Percentiles rank a stretch among this genome's conserved stretches.
phyloP scores from a whole-genome alignment of 1,140 invertebrate genomes.

The Arion vulgaris region DNA sequence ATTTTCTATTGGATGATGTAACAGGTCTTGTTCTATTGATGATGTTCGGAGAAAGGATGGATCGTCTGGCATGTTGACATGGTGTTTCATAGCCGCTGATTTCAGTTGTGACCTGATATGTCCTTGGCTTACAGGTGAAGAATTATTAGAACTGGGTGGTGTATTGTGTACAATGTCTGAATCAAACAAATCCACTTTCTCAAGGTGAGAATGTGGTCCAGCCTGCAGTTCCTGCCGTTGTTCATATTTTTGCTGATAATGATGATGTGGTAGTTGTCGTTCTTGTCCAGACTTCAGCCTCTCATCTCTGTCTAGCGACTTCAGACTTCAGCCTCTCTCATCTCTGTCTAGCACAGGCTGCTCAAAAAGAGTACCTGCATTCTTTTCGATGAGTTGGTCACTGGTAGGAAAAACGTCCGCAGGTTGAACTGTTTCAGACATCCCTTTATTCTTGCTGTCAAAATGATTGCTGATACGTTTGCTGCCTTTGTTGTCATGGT shows the following conservation, averaged over 20 bases:
- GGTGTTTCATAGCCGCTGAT: neutral
- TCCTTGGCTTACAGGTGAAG: neutral
- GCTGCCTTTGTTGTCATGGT: neutral
- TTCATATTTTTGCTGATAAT: neutral
- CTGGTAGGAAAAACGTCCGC: neutral
- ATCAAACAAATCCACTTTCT: slow-evolving; percentile 12
- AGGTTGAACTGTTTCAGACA: neutral
- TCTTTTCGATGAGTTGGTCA: neutral
- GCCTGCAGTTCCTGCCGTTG: neutral
- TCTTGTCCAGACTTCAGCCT: neutral
- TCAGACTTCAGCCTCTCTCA: neutral
- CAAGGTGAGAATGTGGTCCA: neutral
- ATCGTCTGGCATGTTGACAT: neutral
- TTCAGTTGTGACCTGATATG: neutral
- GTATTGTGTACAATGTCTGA: neutral
- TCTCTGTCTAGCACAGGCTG: neutral
- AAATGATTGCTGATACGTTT: neutral
- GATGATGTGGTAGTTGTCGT: neutral
- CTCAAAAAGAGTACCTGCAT: neutral
- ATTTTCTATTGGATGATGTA: neutral
- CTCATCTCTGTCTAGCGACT: neutral
- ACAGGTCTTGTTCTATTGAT: neutral
- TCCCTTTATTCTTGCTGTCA: neutral
- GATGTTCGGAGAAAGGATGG: neutral
- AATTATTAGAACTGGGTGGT: neutral